A percentile compares a stretch with the other conserved stretches of the same genome.
Evolutionary conservation across 2,888 invertebrate species (phyloP).

Genomic region (Coecobrya sp.): DNA sequence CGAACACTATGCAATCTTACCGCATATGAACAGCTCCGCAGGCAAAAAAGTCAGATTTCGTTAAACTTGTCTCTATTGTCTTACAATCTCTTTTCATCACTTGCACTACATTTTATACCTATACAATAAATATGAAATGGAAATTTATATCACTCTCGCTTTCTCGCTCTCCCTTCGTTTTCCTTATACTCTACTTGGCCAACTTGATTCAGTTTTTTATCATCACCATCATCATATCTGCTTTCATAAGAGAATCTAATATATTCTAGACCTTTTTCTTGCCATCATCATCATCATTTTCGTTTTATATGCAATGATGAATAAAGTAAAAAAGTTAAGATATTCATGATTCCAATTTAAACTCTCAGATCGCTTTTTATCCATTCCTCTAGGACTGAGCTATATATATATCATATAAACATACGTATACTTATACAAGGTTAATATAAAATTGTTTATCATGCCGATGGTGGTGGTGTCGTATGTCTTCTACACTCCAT

Average conservation of each 20-base stretch:
- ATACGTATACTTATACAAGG: too few relatives aligned
- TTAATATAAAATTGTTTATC: too few relatives aligned
- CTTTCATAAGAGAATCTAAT: not conserved
- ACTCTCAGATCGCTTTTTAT: not conserved
- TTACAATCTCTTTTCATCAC: not conserved
- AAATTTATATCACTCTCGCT: not conserved
- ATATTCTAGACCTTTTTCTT: not conserved
- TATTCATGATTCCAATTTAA: not conserved
- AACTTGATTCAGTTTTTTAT: not conserved
- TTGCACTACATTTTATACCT: not conserved
- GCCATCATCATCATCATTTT: not conserved
- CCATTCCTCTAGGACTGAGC: too few relatives aligned
- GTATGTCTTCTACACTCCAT: too few relatives aligned
- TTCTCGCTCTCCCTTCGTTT: too few relatives aligned
- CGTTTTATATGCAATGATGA: not conserved
- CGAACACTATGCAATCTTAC: too few relatives aligned
- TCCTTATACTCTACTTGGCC: not conserved
- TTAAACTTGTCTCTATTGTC: slow-evolving; percentile 35
- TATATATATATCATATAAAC: too few relatives aligned
- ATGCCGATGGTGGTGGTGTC: too few relatives aligned
- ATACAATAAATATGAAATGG: not conserved
- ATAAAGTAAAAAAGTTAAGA: not conserved
- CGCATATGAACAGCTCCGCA: slow-evolving; percentile 26
- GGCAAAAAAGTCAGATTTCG: slow-evolving; percentile 55
- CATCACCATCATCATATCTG: not conserved